Base-by-base conservation (phyloP, 2,888 invertebrate species). In the Spisula subtruncata region DNA sequence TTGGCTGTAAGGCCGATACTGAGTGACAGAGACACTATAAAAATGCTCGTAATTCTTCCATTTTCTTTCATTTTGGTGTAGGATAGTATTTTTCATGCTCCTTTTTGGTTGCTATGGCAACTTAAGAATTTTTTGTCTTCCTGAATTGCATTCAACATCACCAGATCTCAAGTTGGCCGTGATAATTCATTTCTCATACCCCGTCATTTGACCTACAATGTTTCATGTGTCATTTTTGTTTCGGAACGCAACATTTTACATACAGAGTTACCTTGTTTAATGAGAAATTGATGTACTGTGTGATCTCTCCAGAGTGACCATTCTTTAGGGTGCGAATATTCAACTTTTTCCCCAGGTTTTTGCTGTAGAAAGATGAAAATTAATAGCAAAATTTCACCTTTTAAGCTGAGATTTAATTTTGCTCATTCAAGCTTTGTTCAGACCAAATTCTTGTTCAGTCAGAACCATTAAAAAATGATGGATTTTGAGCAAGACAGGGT, bases 81-180 rank as follows among this genome's bases (percentile, higher is more conserved):
- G 85, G 85, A 56, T 85, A 85, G 85, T 75, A 48, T 71, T 80
- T 80, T 80, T 82, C 35, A 32, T 85, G 56, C 79, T 85, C 35
- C 79, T 29, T 85, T 10, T 85, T 56, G 20, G 87, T 90, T 90
- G 87, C 88, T 71, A 85, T 85, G 81, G 90, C 88, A 90, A 90
- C 83, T 56, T 35, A 54, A 85, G 29, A 75, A 35, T 32, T 75
- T 79, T 29, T 81, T 85, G 85, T 85, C 85, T 88, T 85, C 88
- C 88, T 48, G 35, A 48, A 71, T 66, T 71, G 35, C 29, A 75
- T 75, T 35, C 48, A 56, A 84, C 71, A 85, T 81, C 56, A 85
- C 80, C 81, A 88, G 88, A 88, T 88, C 88, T 88, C 88, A 88
- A 81, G 32, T 79, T 54, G 35, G 79, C 80, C 81, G 81, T 87